These are phyloP conservation scores for Norana najaformis DNA, from an alignment of 2,888 invertebrate genomes.

Conservation along the genomic window DNA sequence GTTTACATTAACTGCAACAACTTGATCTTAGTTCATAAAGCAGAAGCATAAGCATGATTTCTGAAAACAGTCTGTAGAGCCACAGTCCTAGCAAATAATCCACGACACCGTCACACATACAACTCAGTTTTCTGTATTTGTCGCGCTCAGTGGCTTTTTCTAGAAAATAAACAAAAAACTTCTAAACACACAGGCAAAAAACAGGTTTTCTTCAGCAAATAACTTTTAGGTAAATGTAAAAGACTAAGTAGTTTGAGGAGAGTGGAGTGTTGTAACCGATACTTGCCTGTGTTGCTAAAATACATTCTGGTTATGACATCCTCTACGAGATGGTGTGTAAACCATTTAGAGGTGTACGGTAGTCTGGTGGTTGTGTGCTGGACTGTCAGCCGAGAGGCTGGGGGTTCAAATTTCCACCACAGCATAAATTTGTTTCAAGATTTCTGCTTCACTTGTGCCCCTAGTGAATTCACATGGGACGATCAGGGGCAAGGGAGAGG, in stretches of 20 bases:
- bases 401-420: no score
- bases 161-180: neutral
- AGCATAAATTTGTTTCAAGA: no score
- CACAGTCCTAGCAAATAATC: neutral
- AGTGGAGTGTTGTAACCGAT: neutral
- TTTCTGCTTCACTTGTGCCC: no score
- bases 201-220: neutral
- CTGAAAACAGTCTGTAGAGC: neutral
- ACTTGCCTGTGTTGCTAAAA: no score
- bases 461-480: no score
- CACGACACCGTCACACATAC: neutral
- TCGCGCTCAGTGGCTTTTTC: neutral
- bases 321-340: no score
- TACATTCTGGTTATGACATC: no score
- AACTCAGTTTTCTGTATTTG: conserved; percentile 1
- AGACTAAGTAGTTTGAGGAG: neutral
- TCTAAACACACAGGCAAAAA: neutral
- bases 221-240: neutral
- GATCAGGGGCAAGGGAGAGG: no score
- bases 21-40: conserved; percentile 3
- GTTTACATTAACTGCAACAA: neutral
- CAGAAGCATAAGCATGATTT: neutral
- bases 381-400: no score
- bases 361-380: no score
- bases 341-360: no score